phyloP scores from a whole-genome alignment of 1,140 invertebrate genomes.

The Trichonephila clavata region DNA sequence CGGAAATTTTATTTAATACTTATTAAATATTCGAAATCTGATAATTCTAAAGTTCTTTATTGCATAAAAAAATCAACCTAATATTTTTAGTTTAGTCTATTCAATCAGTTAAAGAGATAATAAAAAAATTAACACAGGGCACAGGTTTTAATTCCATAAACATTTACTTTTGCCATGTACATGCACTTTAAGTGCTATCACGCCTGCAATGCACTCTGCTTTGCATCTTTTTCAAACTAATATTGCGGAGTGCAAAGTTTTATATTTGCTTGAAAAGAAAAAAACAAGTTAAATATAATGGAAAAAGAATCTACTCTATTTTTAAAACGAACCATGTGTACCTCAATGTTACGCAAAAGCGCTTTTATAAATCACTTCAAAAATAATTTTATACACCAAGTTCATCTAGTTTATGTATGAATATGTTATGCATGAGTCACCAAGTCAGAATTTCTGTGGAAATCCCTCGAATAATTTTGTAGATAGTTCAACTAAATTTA shows the following conservation, averaged over 20 bases:
- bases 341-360: conserved; percentile 56
- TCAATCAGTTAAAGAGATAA: too few species aligned
- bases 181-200: conserved; percentile 2
- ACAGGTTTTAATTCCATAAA: not conserved
- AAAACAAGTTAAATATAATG: conserved; percentile 33
- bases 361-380: conserved; percentile 40
- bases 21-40: too few species aligned
- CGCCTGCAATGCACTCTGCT: not conserved
- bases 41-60: too few species aligned
- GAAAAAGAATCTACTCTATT: conserved; percentile 15
- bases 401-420: not conserved
- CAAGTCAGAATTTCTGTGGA: conserved; percentile 36
- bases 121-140: too few species aligned
- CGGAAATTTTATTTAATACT: not conserved
- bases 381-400: conserved; percentile 33
- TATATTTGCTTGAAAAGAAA: conserved; percentile 15
- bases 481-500: conserved; percentile 44
- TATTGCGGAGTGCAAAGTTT: not conserved
- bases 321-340: conserved; percentile 61
- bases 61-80: too few species aligned
- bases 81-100: too few species aligned
- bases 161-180: not conserved
- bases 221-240: conserved; percentile 28
- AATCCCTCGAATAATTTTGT: conserved; percentile 48
- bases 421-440: conserved; percentile 41